These are phyloP conservation scores for Papilio gigon DNA, from an alignment of 2,888 invertebrate genomes.

Conservation along the genomic window DNA sequence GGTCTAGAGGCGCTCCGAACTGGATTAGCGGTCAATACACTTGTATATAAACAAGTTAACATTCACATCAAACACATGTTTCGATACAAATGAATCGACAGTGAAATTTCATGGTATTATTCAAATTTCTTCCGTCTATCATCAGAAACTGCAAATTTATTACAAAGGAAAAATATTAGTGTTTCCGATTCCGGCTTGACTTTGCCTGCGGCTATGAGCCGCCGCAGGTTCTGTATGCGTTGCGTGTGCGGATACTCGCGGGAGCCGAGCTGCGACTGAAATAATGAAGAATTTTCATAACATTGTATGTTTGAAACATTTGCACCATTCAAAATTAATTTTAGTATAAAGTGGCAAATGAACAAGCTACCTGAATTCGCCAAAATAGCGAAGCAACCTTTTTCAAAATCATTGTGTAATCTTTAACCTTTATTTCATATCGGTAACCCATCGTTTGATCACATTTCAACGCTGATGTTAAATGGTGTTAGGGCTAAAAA, in stretches of 20 bases:
- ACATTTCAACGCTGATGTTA: no score
- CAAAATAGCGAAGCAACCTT: no score
- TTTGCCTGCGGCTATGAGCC: conserved; percentile 74
- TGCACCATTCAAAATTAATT: no score
- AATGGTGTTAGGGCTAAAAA: no score
- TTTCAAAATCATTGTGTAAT: no score
- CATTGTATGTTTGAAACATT: no score
- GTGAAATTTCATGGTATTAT: conserved; percentile 46
- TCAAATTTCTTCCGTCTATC: conserved; percentile 63
- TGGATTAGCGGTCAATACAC: not conserved
- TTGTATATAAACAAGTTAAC: not conserved
- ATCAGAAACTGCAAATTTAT: conserved; percentile 77
- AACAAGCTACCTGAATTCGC: no score
- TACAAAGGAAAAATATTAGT: conserved; percentile 79
- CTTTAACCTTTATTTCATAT: no score
- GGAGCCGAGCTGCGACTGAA: conserved; percentile 52
- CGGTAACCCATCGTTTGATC: no score
- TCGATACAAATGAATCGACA: no score
- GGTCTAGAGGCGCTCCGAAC: not conserved
- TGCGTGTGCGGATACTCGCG: conserved; percentile 84
- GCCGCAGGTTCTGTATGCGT: conserved; percentile 82
- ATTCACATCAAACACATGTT: not conserved
- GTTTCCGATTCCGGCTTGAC: conserved; percentile 77
- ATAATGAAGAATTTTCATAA: conserved; percentile 21
- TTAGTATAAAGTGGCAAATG: no score